These are phyloP conservation scores for Neodiprion pinetum DNA, from an alignment of 1,140 invertebrate species.

Conservation along the genomic window DNA sequence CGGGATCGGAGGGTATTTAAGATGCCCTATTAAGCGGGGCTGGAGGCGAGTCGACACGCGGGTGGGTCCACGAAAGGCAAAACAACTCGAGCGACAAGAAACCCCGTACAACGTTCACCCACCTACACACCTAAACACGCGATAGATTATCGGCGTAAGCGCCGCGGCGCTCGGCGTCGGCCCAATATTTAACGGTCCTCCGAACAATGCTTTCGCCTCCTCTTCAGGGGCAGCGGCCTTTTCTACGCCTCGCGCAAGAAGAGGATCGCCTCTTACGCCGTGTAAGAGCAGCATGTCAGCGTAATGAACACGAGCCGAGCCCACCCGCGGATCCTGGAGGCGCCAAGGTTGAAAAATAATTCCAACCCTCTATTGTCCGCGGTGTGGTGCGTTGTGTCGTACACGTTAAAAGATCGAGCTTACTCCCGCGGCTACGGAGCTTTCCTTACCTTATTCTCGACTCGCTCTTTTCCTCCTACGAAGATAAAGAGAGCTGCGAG, in stretches of 20 bases:
- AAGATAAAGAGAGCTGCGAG: too few relatives aligned
- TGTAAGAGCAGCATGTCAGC: conserved; percentile 30
- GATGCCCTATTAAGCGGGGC: neutral
- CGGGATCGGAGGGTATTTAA: neutral
- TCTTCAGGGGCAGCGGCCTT: neutral
- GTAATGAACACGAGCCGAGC: conserved; percentile 40
- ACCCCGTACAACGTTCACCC: too few relatives aligned
- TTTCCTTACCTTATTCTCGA: neutral
- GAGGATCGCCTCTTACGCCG: neutral
- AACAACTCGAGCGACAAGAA: neutral
- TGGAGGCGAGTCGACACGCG: neutral
- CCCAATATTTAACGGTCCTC: conserved; percentile 20
- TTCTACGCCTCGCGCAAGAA: neutral
- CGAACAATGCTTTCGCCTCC: conserved; percentile 18
- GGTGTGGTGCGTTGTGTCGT: conserved; percentile 30
- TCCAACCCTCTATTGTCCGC: conserved; percentile 30
- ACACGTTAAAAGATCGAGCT: too few relatives aligned
- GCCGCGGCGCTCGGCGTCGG: conserved; percentile 1
- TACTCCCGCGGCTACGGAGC: neutral
- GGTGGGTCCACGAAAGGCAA: neutral
- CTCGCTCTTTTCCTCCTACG: too few relatives aligned
- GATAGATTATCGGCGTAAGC: neutral
- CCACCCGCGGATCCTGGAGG: conserved; percentile 33
- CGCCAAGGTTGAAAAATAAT: neutral
- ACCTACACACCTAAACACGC: too few relatives aligned